These are phyloP conservation scores for Tyria jacobaeae DNA, from an alignment of 2,888 invertebrate species.

Conservation along the genomic window DNA sequence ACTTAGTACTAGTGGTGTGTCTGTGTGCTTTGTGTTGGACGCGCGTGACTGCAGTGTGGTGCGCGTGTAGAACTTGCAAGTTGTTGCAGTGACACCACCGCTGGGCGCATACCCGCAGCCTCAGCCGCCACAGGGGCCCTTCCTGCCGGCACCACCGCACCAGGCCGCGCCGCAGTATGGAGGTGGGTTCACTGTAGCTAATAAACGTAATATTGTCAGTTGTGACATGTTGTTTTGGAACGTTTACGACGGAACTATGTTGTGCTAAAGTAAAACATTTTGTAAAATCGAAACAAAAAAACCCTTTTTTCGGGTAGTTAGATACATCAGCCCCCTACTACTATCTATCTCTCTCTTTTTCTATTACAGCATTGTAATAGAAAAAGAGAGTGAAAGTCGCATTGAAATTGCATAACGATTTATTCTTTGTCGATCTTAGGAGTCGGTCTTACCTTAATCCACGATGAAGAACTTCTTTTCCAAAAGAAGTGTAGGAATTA, in stretches of 20 bases:
- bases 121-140: constrained; percentile 87
- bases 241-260: constrained; percentile 3
- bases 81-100: constrained; percentile 85
- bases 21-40: constrained; percentile 19
- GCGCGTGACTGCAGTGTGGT: constrained; percentile 26
- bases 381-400: too few relatives aligned
- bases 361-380: too few relatives aligned
- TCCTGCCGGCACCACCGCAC: constrained; percentile 89
- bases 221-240: neutral
- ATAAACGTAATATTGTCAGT: neutral
- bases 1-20: constrained; percentile 32
- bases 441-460: too few relatives aligned
- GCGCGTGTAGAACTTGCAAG: constrained; percentile 51
- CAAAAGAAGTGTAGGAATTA: neutral
- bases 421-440: too few relatives aligned
- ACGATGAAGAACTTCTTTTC: too few relatives aligned
- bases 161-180: constrained; percentile 86
- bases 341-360: too few relatives aligned
- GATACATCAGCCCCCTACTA: neutral
- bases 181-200: constrained; percentile 58
- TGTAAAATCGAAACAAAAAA: neutral
- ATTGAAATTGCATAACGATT: too few relatives aligned
- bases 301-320: neutral
- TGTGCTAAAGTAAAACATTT: neutral
- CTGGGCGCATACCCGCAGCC: constrained; percentile 87